These are phyloP conservation scores for Pyrrhosoma nymphula DNA, from an alignment of 2,888 invertebrate species.

Conservation along the genomic window DNA sequence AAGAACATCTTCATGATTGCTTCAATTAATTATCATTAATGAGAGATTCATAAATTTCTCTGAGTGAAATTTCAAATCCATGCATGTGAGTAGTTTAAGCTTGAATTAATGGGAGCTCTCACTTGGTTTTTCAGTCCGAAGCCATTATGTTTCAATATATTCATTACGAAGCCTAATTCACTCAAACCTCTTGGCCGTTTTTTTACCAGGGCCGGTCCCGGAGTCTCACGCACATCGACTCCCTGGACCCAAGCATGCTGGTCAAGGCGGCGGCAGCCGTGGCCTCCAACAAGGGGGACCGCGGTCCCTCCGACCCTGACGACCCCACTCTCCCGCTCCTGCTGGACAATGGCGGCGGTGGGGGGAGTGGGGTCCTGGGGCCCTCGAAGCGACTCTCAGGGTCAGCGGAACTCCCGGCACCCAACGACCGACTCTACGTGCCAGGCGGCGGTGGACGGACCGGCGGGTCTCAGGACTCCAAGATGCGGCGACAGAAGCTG, in stretches of 20 bases:
- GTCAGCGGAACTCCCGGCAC: conserved; percentile 20
- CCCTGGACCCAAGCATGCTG: conserved; percentile 80
- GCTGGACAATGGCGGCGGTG: not conserved
- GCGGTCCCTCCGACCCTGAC: conserved; percentile 71
- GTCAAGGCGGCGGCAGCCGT: conserved; percentile 74
- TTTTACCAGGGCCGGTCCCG: conserved; percentile 84
- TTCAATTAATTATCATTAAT: too few relatives aligned
- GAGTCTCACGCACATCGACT: conserved; percentile 86
- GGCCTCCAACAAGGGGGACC: conserved; percentile 71
- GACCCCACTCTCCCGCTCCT: not conserved
- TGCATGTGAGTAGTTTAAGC: too few relatives aligned
- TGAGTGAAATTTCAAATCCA: too few relatives aligned
- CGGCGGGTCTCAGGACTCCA: not conserved
- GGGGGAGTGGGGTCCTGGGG: not conserved
- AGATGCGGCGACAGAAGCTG: conserved; percentile 80
- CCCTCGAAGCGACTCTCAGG: conserved; percentile 47
- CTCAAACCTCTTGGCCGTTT: too few relatives aligned
- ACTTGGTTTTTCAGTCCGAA: too few relatives aligned
- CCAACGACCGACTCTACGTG: conserved; percentile 29
- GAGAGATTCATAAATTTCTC: too few relatives aligned
- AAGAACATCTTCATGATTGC: too few relatives aligned
- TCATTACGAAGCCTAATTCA: too few relatives aligned
- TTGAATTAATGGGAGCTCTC: too few relatives aligned
- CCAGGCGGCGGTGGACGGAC: not conserved
- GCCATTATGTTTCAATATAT: too few relatives aligned